Evolutionary conservation across 2,113 vertebrate species (phyloP).

Genomic region (Hystrix cristata): DNA sequence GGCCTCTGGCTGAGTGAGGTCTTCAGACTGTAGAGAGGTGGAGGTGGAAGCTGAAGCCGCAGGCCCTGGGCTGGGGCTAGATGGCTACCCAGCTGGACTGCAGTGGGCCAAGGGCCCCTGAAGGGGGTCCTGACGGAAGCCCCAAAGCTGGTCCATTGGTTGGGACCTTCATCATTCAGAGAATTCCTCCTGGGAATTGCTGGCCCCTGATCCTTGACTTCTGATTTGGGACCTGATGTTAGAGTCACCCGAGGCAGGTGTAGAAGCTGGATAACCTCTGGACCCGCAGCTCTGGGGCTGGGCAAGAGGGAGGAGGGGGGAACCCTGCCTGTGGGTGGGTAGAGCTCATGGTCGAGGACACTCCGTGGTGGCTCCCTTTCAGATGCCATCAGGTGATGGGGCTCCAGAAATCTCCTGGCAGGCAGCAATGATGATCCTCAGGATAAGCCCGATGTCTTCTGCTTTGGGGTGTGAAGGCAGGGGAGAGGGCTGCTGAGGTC

Average conservation of each 20-base stretch:
- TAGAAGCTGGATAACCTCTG: not conserved
- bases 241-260: not conserved
- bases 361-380: not conserved
- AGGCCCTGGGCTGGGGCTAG: not conserved
- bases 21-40: not conserved
- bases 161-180: not conserved
- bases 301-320: not conserved
- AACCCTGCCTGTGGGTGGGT: not conserved
- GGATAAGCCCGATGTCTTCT: not conserved
- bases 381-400: not conserved
- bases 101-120: not conserved
- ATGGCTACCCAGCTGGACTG: not conserved
- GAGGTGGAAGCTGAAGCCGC: not conserved
- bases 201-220: not conserved
- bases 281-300: not conserved
- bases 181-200: not conserved
- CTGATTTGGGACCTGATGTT: not conserved
- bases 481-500: not conserved
- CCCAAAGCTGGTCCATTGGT: not conserved
- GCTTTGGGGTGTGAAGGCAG: no score
- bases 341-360: not conserved
- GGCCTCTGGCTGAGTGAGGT: conserved; percentile 36
- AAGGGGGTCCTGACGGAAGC: not conserved
- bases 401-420: not conserved
- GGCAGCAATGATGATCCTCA: not conserved